Evolutionary conservation across 2,888 invertebrate species (phyloP).

Genomic region (Drosophila quasianomalipes): DNA sequence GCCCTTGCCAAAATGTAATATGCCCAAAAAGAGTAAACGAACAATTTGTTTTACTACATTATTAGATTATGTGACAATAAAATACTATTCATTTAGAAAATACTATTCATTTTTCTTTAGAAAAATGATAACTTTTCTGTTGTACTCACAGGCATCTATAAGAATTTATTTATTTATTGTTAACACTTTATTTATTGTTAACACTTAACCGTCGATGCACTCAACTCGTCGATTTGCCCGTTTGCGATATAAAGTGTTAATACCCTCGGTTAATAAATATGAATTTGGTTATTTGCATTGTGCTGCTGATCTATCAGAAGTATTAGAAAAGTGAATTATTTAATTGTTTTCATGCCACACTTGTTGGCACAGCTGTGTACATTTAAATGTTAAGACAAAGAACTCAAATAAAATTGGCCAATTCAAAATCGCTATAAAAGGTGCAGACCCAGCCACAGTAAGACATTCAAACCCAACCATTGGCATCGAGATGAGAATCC

Average conservation of each 20-base stretch:
- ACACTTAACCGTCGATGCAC: too few relatives aligned
- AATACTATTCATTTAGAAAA: not conserved
- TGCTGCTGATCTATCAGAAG: not conserved
- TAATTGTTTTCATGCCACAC: not conserved
- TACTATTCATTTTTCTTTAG: not conserved
- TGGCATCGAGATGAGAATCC: conserved; percentile 21
- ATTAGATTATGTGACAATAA: not conserved
- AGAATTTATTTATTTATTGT: not conserved
- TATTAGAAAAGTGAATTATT: not conserved
- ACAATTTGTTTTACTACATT: not conserved
- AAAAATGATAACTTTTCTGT: not conserved
- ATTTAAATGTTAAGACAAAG: not conserved
- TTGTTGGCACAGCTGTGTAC: conserved; percentile 10
- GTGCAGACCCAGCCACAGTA: not conserved
- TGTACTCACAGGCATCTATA: not conserved
- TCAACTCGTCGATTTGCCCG: not conserved
- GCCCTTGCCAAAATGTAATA: not conserved
- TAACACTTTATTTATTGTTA: too few relatives aligned
- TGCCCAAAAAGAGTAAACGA: not conserved
- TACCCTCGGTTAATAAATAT: not conserved
- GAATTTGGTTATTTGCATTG: not conserved
- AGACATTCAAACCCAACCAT: conserved; percentile 3
- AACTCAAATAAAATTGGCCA: not conserved
- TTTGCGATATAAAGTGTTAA: not conserved
- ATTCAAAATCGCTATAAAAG: conserved; percentile 19